Evolutionary conservation across 2,888 invertebrate genomes (phyloP), one percentile per base, ranked within the genome.

Genomic region (Hipparchia sbordonii): DNA sequence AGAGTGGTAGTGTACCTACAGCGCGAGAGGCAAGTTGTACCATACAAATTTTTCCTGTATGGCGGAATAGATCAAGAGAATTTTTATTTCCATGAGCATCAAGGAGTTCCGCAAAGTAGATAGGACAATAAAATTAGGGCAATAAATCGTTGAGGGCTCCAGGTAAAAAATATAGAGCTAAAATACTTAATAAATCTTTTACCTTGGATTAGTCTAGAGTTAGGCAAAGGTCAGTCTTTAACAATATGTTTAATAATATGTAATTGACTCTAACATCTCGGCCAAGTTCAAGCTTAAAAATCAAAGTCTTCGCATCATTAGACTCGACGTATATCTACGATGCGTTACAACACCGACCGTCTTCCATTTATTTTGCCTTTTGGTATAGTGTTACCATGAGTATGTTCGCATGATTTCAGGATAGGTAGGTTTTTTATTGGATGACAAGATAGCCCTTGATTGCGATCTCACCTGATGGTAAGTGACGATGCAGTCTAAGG

Each of bases 251-350:
- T 80, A 79, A 82, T 81, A 78, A 80, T 76, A 74, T 63, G 77
- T 81, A 82, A 80, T 79, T 77, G 72, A 67, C 67, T 71, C 66
- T 73, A 77, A 72, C 68, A 72, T 83, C 80, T 83, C 80, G 87
- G 87, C 82, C 91, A 91, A 90, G 90, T 91, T 89, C 88, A 90
- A 88, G 85, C 78, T 76, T 80, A 85, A 82, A 85, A 80, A 70
- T 76, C 73, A 79, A 82, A 77, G 77, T 70, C 51, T 69, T 74
- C 77, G 78, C 79, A 80, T 84, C 85, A 84, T 87, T 87, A 85
- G 79, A 73, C 73, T 79, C 82, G 77, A 72, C 77, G 82, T 80
- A 81, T 83, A n/a, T n/a, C n/a, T n/a, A 81, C 78, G 79, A 69
- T 82, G 79, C 76, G 78, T 77, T 77, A 84, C 86, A 81, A 83